phyloP scores from a whole-genome alignment of 2,113 vertebrate genomes.

The Aplodontia rufa region DNA sequence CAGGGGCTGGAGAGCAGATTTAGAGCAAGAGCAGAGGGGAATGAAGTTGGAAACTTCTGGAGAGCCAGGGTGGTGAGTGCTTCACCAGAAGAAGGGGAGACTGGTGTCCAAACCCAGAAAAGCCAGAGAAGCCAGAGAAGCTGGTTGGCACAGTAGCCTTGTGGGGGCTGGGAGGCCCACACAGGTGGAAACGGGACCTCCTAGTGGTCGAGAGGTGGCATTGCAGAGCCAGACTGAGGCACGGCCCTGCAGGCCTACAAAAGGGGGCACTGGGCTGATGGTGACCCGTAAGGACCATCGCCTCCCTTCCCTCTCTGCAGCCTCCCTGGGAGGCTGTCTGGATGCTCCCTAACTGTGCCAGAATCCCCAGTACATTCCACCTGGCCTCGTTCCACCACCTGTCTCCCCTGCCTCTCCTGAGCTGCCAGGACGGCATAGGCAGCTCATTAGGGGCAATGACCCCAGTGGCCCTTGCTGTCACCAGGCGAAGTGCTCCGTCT shows the following conservation, averaged over 20 bases:
- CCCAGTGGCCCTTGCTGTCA: neutral
- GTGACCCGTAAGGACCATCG: neutral
- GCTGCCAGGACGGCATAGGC: neutral
- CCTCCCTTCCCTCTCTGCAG: neutral
- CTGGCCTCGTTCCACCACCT: too few species aligned
- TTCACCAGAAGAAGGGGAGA: neutral
- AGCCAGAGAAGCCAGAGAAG: too few species aligned
- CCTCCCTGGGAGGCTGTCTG: neutral
- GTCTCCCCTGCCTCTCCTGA: neutral
- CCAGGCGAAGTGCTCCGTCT: neutral
- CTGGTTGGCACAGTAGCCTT: accelerated
- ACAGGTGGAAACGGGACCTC: neutral
- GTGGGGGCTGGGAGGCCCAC: accelerated
- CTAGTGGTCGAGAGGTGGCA: neutral
- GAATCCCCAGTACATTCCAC: neutral
- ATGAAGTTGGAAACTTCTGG: neutral
- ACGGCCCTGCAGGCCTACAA: neutral
- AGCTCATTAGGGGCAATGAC: neutral
- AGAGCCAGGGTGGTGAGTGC: accelerated
- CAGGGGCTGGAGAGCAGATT: neutral
- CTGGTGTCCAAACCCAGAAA: neutral
- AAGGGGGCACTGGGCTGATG: neutral
- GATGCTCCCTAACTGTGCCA: neutral
- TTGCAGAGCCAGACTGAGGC: neutral
- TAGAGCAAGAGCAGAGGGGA: neutral